Conservation (phyloP, 2,888 invertebrate species). For the Pandemis corylana region DNA sequence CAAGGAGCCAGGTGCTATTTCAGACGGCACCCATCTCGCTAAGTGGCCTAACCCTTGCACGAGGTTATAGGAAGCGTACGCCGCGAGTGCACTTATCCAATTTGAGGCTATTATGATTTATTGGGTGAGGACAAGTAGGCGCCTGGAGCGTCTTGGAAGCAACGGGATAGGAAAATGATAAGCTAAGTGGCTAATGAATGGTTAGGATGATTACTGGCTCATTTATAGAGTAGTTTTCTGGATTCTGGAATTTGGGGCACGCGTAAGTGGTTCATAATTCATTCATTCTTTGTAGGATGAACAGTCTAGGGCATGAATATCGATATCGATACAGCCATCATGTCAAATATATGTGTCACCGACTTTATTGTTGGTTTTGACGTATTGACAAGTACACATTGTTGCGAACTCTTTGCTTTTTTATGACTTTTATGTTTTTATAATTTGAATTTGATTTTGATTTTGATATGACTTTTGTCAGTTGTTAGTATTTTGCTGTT, state of each 20-base stretch:
- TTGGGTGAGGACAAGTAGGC: slow-evolving; percentile 69
- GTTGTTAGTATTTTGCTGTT: too few relatives aligned
- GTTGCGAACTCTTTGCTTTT: too few relatives aligned
- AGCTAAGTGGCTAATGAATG: slow-evolving; percentile 11
- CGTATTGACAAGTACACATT: too few relatives aligned
- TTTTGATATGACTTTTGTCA: too few relatives aligned
- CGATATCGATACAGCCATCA: too few relatives aligned
- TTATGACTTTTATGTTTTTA: too few relatives aligned
- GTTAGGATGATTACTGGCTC: not conserved
- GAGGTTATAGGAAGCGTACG: slow-evolving; percentile 79
- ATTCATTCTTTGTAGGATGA: too few relatives aligned
- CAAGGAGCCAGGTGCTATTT: slow-evolving; percentile 38
- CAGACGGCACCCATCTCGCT: slow-evolving; percentile 37
- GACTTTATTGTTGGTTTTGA: too few relatives aligned
- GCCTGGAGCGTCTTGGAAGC: slow-evolving; percentile 53
- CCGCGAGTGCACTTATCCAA: slow-evolving; percentile 78
- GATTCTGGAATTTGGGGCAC: not conserved
- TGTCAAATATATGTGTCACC: too few relatives aligned
- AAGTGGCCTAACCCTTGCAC: slow-evolving; percentile 63
- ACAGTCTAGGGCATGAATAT: too few relatives aligned
- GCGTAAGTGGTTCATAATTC: not conserved
- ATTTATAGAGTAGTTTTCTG: not conserved
- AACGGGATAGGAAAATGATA: slow-evolving; percentile 23
- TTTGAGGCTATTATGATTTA: slow-evolving; percentile 81
- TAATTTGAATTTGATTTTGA: too few relatives aligned